Percentiles rank a stretch among this genome's conserved stretches.
These are phyloP conservation scores for Chironomus striatipennis DNA, from an alignment of 1,140 invertebrate species.

Conservation along the genomic window DNA sequence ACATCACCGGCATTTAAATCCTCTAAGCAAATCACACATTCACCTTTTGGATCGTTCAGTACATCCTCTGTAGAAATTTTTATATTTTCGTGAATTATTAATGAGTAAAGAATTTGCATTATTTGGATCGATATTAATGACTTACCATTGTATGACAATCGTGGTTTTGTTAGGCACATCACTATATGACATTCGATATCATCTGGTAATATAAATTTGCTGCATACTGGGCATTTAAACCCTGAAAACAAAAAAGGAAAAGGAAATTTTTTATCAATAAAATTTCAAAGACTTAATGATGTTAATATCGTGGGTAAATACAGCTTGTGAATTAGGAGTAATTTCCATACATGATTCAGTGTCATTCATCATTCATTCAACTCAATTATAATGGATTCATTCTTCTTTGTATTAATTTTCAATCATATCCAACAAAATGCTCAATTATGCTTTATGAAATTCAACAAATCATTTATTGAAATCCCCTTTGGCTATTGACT, in stretches of 20 bases:
- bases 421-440: too few species aligned
- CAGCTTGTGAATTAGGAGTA: too few species aligned
- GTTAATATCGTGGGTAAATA: too few species aligned
- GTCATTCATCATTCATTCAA: background rate
- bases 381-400: background rate
- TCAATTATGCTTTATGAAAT: too few species aligned
- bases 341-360: background rate
- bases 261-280: background rate
- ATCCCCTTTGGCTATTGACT: too few species aligned
- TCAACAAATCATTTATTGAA: too few species aligned
- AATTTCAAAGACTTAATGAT: too few species aligned
- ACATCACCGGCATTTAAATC: constrained; percentile 89
- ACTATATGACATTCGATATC: constrained; percentile 98
- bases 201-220: constrained; percentile 93
- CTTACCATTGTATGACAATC: constrained; percentile 95
- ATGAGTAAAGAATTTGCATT: background rate
- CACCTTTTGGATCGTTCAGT: constrained; percentile 88
- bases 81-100: constrained; percentile 19
- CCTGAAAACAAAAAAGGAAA: constrained; percentile 53
- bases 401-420: too few species aligned
- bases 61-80: constrained; percentile 77
- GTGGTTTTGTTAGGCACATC: constrained; percentile 97
- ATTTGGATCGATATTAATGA: constrained; percentile 27
- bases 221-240: constrained; percentile 97
- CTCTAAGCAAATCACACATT: constrained; percentile 98